phyloP scores from a whole-genome alignment of 1,140 invertebrate genomes.

The Adoxophyes honmai region DNA sequence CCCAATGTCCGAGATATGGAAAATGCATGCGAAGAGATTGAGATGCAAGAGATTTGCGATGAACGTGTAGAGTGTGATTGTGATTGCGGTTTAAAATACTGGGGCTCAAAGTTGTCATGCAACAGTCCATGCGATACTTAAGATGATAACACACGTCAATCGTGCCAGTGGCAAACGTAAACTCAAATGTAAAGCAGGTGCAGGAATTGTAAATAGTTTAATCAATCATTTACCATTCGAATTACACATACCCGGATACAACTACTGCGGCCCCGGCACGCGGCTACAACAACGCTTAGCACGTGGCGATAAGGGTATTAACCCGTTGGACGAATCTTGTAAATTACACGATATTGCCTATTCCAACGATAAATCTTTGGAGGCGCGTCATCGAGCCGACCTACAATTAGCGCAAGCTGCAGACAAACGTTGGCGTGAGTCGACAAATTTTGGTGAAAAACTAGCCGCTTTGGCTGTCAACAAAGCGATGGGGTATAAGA shows the following conservation, averaged over 20 bases:
- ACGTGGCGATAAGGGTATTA: neutral
- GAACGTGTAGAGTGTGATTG: too few species aligned
- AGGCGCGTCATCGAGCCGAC: neutral
- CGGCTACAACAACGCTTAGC: neutral
- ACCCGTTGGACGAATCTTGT: neutral
- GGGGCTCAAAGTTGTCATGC: too few species aligned
- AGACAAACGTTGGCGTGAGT: neutral
- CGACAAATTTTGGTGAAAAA: neutral
- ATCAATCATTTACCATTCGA: conserved; percentile 3
- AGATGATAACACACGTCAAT: neutral
- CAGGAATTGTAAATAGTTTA: neutral
- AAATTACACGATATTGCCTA: conserved; percentile 2
- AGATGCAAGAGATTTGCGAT: too few species aligned
- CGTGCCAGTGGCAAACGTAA: neutral
- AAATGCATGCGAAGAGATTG: too few species aligned
- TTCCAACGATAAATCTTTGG: neutral
- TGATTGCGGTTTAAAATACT: too few species aligned
- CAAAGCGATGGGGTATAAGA: neutral
- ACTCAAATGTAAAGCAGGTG: neutral
- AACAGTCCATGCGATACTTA: neutral
- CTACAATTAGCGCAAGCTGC: neutral
- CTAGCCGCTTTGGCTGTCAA: neutral
- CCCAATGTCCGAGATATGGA: too few species aligned
- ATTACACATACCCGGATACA: neutral
- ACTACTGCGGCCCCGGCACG: neutral